Evolutionary conservation across 2,888 invertebrate species (phyloP).

Genomic region (Boloria selene): DNA sequence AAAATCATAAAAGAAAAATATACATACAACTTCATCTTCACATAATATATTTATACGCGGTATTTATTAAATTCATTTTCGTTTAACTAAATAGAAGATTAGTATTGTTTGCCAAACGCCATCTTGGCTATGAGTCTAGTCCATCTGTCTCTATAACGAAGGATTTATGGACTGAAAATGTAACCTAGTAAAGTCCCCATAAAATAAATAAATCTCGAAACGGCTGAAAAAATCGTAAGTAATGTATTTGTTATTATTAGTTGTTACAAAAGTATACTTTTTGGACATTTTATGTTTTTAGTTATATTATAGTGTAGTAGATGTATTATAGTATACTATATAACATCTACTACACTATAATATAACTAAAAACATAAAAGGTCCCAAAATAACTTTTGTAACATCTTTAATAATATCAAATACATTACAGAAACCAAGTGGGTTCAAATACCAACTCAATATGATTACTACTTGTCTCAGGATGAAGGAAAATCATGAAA

Average conservation of each 20-base stretch:
- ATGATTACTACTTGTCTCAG: too few species aligned
- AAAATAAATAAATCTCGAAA: constrained; percentile 11
- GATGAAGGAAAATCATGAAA: too few species aligned
- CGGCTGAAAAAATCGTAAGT: background rate
- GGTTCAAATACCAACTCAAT: too few species aligned
- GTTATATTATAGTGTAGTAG: too few species aligned
- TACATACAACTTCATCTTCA: too few species aligned
- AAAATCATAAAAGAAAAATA: too few species aligned
- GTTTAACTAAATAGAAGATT: constrained; percentile 10
- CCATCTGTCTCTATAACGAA: constrained; percentile 19
- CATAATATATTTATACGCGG: too few species aligned
- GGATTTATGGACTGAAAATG: constrained; percentile 15
- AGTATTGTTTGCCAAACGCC: constrained; percentile 20
- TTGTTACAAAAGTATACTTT: background rate
- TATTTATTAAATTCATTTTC: constrained; percentile 3
- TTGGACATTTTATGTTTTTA: background rate
- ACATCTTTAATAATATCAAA: constrained; percentile 6
- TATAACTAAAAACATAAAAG: too few species aligned
- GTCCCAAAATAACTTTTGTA: background rate
- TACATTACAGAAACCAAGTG: too few species aligned
- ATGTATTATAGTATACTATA: too few species aligned
- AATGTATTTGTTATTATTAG: constrained; percentile 9
- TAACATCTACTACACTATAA: too few species aligned
- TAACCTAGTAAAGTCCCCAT: constrained; percentile 4
- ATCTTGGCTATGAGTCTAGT: constrained; percentile 6